Conservation (phyloP, 2,888 invertebrate species). For the Diploptera punctata region DNA sequence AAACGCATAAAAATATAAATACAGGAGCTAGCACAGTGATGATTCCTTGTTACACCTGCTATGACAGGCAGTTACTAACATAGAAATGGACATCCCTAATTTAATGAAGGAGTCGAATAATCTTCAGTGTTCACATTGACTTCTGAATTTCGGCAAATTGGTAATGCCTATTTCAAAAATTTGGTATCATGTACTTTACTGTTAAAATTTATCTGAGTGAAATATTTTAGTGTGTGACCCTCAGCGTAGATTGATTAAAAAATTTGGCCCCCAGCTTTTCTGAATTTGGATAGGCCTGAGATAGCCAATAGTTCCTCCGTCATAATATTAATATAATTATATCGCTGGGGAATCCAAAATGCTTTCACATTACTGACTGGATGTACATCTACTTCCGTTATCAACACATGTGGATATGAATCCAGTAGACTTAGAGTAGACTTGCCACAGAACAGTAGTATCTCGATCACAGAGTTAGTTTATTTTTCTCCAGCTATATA, state of each 20-base stretch:
- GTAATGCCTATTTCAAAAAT: not conserved
- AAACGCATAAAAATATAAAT: constrained; percentile 1
- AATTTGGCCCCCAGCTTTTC: not conserved
- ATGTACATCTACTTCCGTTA: too few species aligned
- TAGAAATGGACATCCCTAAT: not conserved
- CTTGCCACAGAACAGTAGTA: too few species aligned
- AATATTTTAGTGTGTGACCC: constrained; percentile 10
- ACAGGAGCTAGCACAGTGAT: not conserved
- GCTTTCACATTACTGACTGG: too few species aligned
- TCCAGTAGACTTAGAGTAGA: too few species aligned
- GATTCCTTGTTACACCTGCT: not conserved
- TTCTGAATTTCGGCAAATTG: not conserved
- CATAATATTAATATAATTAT: too few species aligned
- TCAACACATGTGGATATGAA: too few species aligned
- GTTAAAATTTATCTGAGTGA: not conserved
- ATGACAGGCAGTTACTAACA: not conserved
- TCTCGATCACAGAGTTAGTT: too few species aligned
- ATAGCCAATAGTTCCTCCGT: too few species aligned
- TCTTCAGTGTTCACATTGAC: not conserved
- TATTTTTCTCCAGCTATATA: too few species aligned
- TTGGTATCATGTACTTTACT: not conserved
- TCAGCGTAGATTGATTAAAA: not conserved
- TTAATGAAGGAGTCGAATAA: not conserved
- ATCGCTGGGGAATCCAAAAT: too few species aligned
- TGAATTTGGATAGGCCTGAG: constrained; percentile 2